Conservation (phyloP, 2,113 vertebrate species). For the Pleuronectes platessa region DNA sequence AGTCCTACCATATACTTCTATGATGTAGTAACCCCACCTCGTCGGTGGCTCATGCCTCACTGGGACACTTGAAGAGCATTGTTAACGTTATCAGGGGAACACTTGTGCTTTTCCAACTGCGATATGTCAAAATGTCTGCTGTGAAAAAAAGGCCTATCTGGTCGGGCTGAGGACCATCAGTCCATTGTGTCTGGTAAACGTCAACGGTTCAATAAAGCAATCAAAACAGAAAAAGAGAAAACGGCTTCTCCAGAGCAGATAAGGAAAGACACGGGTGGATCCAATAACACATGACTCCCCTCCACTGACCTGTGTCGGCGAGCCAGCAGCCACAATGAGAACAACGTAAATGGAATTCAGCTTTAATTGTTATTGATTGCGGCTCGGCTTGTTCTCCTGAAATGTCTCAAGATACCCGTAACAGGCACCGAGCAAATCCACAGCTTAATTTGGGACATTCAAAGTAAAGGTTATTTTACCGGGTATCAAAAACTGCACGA, state of each 20-base stretch:
- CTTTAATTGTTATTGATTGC: conserved; percentile 10
- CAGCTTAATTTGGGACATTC: not conserved
- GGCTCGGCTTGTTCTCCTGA: not conserved
- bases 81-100: not conserved
- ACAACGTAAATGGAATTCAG: not conserved
- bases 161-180: not conserved
- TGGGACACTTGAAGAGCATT: not conserved
- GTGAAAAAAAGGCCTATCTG: not conserved
- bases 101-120: not conserved
- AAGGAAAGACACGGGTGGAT: not conserved
- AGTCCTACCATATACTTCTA: no score
- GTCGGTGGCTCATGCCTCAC: not conserved
- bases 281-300: not conserved
- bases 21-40: not conserved
- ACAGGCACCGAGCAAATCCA: not conserved
- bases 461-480: not conserved
- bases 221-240: not conserved
- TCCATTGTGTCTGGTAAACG: not conserved
- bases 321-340: not conserved
- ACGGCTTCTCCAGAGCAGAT: not conserved
- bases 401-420: not conserved
- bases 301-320: not conserved
- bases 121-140: not conserved
- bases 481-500: no score
- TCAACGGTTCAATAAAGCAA: conserved; percentile 8